A percentile compares a stretch with the other conserved stretches of the same genome.
These are phyloP conservation scores for Damaliscus lunatus DNA, from an alignment of 2,113 vertebrate genomes.

Conservation along the genomic window DNA sequence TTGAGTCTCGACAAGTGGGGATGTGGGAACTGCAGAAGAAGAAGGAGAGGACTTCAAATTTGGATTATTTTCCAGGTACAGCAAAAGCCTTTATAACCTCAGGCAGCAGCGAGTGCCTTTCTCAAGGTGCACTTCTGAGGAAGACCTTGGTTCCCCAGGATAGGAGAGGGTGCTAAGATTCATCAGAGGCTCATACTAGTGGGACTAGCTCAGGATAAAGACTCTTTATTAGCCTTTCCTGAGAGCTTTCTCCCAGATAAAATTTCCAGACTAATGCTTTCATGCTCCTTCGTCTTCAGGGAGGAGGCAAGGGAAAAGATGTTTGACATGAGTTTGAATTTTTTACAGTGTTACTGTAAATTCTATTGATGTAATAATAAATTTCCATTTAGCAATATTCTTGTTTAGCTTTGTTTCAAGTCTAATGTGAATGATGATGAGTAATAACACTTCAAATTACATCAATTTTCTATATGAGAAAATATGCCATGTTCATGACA, in stretches of 20 bases:
- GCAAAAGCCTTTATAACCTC: neutral
- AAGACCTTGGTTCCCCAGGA: neutral
- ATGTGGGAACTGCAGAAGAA: neutral
- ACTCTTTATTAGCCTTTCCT: neutral
- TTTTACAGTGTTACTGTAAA: conserved; percentile 7
- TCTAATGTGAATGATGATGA: conserved; percentile 53
- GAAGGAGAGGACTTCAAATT: neutral
- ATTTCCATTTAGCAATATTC: conserved; percentile 60
- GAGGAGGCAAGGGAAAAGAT: neutral
- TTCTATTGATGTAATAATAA: conserved; percentile 54
- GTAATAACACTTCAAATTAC: conserved; percentile 62
- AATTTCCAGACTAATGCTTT: neutral
- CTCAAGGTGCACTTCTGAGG: neutral
- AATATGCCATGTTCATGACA: conserved; percentile 56
- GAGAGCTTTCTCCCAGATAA: neutral
- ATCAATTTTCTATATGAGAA: conserved; percentile 65
- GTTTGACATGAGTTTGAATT: conserved; percentile 29
- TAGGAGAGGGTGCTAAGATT: neutral
- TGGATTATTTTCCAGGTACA: neutral
- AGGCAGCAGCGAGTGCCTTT: neutral
- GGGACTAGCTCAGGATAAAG: neutral
- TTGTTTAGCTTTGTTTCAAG: conserved; percentile 56
- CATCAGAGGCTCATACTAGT: neutral
- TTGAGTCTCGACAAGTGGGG: neutral
- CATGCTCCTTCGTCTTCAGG: neutral